phyloP scores from a whole-genome alignment of 2,113 vertebrate species.

The Neogobius melanostomus region DNA sequence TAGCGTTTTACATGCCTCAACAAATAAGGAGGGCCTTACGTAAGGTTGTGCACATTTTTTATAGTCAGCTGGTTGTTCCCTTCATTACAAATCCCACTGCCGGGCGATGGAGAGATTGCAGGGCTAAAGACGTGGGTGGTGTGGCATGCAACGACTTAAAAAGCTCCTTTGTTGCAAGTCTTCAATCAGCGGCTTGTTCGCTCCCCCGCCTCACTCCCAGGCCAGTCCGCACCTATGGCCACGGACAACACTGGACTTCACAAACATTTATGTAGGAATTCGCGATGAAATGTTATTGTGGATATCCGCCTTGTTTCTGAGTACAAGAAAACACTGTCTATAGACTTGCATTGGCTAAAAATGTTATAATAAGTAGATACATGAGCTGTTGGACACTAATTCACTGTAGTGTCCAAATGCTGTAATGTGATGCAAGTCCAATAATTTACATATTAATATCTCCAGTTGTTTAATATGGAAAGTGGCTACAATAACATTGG shows the following conservation, averaged over 20 bases:
- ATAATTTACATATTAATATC: too few relatives aligned
- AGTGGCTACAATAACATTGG: too few relatives aligned
- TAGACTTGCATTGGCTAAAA: too few relatives aligned
- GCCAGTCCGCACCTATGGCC: conserved; percentile 23
- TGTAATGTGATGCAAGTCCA: too few relatives aligned
- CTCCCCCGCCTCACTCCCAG: conserved; percentile 5
- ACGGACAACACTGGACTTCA: conserved; percentile 6
- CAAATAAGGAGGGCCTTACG: conserved; percentile 19
- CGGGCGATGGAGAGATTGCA: conserved; percentile 46
- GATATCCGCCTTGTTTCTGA: too few relatives aligned
- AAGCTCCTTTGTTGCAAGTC: conserved; percentile 49
- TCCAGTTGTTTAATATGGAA: too few relatives aligned
- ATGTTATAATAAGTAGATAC: too few relatives aligned
- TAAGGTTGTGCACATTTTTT: conserved; percentile 15
- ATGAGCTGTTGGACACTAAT: too few relatives aligned
- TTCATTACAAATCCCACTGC: conserved; percentile 41
- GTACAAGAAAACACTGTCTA: not conserved
- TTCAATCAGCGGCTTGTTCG: conserved; percentile 50
- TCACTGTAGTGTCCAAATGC: too few relatives aligned
- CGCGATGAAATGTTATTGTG: too few relatives aligned
- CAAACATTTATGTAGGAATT: not conserved
- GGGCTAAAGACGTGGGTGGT: conserved; percentile 54
- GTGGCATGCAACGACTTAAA: conserved; percentile 48
- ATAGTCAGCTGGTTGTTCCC: conserved; percentile 32
- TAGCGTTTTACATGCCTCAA: conserved; percentile 10